Evolutionary conservation across 2,888 invertebrate genomes (phyloP).

Genomic region (Ethmia dodecea): DNA sequence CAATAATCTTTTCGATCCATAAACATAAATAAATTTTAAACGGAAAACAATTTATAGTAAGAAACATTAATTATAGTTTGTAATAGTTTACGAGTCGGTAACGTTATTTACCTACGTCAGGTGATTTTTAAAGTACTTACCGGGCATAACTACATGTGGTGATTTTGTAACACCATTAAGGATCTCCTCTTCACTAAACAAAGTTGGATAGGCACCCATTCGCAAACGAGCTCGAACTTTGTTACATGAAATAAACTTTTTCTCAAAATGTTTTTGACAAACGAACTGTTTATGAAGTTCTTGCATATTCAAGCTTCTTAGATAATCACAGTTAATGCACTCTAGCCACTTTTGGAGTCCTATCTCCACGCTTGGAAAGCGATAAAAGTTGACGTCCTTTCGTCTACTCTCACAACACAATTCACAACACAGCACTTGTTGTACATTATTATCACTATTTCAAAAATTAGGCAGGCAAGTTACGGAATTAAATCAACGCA

Average conservation of each 20-base stretch:
- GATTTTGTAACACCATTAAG: too few species aligned
- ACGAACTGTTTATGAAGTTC: background rate
- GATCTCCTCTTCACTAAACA: background rate
- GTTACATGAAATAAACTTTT: background rate
- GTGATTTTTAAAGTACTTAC: too few species aligned
- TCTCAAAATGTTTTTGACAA: background rate
- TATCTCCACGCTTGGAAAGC: background rate
- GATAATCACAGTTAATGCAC: background rate
- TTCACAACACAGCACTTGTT: background rate
- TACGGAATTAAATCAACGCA: too few species aligned
- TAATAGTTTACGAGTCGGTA: too few species aligned
- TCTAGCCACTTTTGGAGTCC: background rate
- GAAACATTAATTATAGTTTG: too few species aligned
- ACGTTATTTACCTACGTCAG: too few species aligned
- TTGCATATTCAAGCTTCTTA: background rate
- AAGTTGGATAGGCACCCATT: background rate
- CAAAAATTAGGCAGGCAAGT: too few species aligned
- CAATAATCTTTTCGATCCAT: too few species aligned
- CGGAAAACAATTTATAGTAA: too few species aligned
- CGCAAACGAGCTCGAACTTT: background rate
- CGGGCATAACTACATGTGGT: too few species aligned
- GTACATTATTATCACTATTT: too few species aligned
- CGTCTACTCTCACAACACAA: background rate
- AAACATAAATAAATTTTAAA: too few species aligned
- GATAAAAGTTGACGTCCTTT: background rate